Percentiles rank a stretch among this genome's conserved stretches.
Evolutionary conservation across 2,113 vertebrate species (phyloP).

Genomic region (Myxocyprinus asiaticus): DNA sequence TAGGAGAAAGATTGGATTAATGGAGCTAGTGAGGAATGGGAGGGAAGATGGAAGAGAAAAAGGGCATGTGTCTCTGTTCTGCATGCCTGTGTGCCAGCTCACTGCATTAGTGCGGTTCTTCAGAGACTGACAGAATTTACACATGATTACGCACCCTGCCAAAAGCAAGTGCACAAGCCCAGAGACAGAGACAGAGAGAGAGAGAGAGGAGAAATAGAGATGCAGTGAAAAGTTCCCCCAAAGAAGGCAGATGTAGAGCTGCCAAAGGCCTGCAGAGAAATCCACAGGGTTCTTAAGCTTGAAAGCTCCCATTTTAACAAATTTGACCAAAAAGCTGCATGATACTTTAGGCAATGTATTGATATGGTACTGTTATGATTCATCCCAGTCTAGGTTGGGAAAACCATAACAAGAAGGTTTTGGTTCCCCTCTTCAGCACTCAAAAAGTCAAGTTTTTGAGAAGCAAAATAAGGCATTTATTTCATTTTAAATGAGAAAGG

Average conservation of each 20-base stretch:
- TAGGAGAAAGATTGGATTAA: conserved; percentile 37
- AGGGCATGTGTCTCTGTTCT: conserved; percentile 59
- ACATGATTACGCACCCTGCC: conserved; percentile 64
- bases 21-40: conserved; percentile 45
- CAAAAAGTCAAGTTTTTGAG: too few relatives aligned
- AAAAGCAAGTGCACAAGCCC: conserved; percentile 59
- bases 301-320: too few relatives aligned
- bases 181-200: conserved; percentile 35
- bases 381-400: too few relatives aligned
- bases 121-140: conserved; percentile 62
- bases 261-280: neutral
- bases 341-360: too few relatives aligned
- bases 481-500: too few relatives aligned
- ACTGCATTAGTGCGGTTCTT: conserved; percentile 66
- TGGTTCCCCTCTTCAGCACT: too few relatives aligned
- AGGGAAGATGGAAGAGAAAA: conserved; percentile 29
- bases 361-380: too few relatives aligned
- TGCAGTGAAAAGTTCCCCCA: conserved; percentile 1
- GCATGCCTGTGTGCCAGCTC: conserved; percentile 64
- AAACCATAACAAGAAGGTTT: too few relatives aligned
- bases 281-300: neutral
- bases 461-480: too few relatives aligned
- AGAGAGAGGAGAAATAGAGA: conserved; percentile 4
- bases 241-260: conserved; percentile 14
- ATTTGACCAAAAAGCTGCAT: too few relatives aligned